Evolutionary conservation across 2,113 vertebrate species (phyloP).

Genomic region (Marmota flaviventris): DNA sequence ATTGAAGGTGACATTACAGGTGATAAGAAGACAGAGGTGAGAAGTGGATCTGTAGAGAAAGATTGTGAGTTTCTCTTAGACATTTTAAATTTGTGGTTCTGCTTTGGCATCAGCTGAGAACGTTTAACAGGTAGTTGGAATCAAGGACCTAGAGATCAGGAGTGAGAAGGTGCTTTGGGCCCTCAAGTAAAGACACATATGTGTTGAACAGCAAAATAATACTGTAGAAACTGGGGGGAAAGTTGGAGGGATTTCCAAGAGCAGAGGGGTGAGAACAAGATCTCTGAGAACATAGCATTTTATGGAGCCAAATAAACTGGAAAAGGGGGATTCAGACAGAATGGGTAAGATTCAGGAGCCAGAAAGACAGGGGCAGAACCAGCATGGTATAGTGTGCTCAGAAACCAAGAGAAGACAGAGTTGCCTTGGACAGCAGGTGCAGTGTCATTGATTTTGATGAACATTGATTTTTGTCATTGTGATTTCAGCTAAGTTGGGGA

Average conservation of each 20-base stretch:
- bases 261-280: not conserved
- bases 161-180: not conserved
- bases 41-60: not conserved
- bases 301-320: not conserved
- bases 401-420: not conserved
- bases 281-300: not conserved
- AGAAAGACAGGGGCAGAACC: not conserved
- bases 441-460: not conserved
- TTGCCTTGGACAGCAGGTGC: not conserved
- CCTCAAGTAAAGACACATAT: not conserved
- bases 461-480: not conserved
- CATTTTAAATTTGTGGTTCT: not conserved
- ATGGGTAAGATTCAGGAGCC: not conserved
- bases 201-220: not conserved
- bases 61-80: not conserved
- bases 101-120: not conserved
- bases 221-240: not conserved
- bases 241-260: not conserved
- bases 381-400: rapidly evolving
- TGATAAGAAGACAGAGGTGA: not conserved
- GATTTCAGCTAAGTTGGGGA: not conserved
- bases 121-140: not conserved
- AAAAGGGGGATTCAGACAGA: not conserved
- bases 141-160: not conserved
- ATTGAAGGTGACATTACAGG: not conserved